These are phyloP conservation scores for Hyppa rectilinea DNA, from an alignment of 2,888 invertebrate genomes.

Conservation along the genomic window DNA sequence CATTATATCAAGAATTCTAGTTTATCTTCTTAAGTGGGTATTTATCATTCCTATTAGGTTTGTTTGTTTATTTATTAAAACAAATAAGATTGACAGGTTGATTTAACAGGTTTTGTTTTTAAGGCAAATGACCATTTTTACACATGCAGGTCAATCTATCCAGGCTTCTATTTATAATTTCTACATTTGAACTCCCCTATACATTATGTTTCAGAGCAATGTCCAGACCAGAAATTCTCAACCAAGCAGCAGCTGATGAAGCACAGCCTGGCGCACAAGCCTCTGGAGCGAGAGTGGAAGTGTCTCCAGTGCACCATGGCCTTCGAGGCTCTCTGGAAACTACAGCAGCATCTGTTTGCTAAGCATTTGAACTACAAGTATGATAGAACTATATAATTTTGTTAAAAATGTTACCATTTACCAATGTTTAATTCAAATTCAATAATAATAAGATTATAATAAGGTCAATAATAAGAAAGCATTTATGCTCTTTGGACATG, in stretches of 20 bases:
- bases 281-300: constrained; percentile 82
- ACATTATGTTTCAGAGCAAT: constrained; percentile 77
- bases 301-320: constrained; percentile 85
- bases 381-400: not conserved
- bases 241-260: constrained; percentile 87
- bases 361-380: constrained; percentile 85
- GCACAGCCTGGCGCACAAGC: constrained; percentile 83
- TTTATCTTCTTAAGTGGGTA: not conserved
- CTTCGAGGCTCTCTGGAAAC: constrained; percentile 84
- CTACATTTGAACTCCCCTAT: not conserved
- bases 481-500: not conserved
- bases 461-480: too few relatives aligned
- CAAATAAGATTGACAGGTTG: too few relatives aligned
- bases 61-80: too few relatives aligned
- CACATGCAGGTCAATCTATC: not conserved
- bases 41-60: not conserved
- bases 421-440: too few relatives aligned
- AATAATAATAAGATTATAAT: too few relatives aligned
- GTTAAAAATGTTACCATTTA: too few relatives aligned
- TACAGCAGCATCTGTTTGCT: constrained; percentile 85
- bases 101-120: too few relatives aligned
- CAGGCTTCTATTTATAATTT: not conserved
- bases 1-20: not conserved
- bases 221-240: constrained; percentile 83
- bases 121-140: not conserved